These are phyloP conservation scores for Parnassius smintheus DNA, from an alignment of 2,888 invertebrate genomes.

Conservation along the genomic window DNA sequence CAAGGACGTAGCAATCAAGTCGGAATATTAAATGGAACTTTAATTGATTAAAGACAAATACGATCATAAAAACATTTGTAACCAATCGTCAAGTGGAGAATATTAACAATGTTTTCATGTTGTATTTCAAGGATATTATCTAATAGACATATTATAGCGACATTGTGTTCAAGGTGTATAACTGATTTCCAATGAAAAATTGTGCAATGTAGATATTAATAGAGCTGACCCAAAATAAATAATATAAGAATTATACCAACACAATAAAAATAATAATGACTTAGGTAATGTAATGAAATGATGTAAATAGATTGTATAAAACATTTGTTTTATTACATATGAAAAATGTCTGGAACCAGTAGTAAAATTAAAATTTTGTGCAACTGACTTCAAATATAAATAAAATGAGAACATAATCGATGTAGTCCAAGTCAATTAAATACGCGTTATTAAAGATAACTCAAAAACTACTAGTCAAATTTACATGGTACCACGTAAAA, in stretches of 20 bases:
- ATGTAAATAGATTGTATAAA: constrained; percentile 16
- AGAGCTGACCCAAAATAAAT: constrained; percentile 12
- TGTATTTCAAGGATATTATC: constrained; percentile 21
- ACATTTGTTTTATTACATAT: background rate
- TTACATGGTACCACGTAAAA: too few species aligned
- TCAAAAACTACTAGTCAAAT: too few species aligned
- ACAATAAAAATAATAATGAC: constrained; percentile 18
- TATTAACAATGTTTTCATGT: constrained; percentile 17
- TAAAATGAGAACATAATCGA: too few species aligned
- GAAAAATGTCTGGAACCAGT: too few species aligned
- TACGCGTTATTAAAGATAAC: too few species aligned
- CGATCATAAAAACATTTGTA: constrained; percentile 25
- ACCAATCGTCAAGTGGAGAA: constrained; percentile 18
- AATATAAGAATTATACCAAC: constrained; percentile 17
- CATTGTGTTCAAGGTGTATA: constrained; percentile 17
- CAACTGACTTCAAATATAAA: too few species aligned
- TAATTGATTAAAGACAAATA: constrained; percentile 12
- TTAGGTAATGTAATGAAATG: constrained; percentile 15
- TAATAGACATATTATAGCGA: constrained; percentile 19
- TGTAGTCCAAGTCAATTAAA: too few species aligned
- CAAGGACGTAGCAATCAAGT: constrained; percentile 25
- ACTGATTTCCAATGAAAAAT: constrained; percentile 19
- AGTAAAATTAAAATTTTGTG: too few species aligned
- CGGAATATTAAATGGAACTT: constrained; percentile 20
- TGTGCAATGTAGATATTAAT: constrained; percentile 16